These are phyloP conservation scores for Lochmaea capreae DNA, from an alignment of 2,888 invertebrate species.

Conservation along the genomic window DNA sequence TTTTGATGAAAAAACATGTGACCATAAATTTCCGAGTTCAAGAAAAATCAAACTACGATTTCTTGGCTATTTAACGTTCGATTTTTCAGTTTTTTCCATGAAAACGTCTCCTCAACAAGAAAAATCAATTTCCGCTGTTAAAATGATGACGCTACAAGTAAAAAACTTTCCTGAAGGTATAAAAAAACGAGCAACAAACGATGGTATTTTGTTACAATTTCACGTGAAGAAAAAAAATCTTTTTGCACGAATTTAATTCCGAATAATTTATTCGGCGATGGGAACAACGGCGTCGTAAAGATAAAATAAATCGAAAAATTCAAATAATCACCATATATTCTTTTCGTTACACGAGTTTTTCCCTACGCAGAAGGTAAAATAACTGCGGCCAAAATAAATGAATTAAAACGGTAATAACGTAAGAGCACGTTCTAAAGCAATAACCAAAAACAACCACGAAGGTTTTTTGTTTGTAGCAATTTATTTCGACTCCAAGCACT, in stretches of 20 bases:
- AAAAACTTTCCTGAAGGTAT: too few relatives aligned
- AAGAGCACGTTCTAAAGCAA: slow-evolving; percentile 27
- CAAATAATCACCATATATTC: neutral
- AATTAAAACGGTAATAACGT: slow-evolving; percentile 27
- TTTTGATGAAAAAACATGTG: too few relatives aligned
- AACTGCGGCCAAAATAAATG: neutral
- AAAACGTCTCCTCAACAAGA: too few relatives aligned
- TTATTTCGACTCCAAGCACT: slow-evolving; percentile 21
- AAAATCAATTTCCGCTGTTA: too few relatives aligned
- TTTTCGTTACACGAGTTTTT: slow-evolving; percentile 74
- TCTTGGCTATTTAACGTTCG: too few relatives aligned
- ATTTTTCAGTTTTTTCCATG: too few relatives aligned
- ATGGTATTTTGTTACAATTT: neutral
- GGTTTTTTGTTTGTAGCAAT: slow-evolving; percentile 19
- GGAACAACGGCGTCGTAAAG: neutral
- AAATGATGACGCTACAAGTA: too few relatives aligned
- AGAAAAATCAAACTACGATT: too few relatives aligned
- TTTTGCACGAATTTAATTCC: neutral
- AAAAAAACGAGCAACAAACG: neutral
- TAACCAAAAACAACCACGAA: slow-evolving; percentile 18
- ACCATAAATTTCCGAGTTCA: too few relatives aligned
- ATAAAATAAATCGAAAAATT: neutral
- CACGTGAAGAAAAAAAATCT: neutral
- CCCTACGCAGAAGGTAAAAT: slow-evolving; percentile 71
- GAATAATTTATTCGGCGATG: neutral